Evolutionary conservation across 2,888 invertebrate genomes (phyloP), one percentile per base, ranked within the genome.

Genomic region (Athetis lepigone): DNA sequence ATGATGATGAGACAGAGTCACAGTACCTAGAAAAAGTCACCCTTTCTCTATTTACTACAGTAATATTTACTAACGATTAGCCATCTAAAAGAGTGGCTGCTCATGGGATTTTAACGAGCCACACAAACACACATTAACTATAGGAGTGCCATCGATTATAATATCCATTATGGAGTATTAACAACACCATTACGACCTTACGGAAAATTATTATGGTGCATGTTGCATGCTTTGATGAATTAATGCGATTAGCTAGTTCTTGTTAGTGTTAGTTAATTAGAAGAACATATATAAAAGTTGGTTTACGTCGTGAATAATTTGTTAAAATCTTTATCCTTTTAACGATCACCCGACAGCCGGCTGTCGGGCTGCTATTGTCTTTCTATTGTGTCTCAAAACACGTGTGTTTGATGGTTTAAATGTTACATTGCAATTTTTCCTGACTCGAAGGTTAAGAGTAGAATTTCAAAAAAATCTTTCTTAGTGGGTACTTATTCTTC

Each of bases 81-180:
- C 43, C 51, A 74, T 80, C 60, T 71, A 71, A 58, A 75, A 71
- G 74, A 77, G 77, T 80, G 77, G 70, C 71, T 27, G 46, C 36
- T 78, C 61, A 78, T 73, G 69, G 62, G 62, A 49, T 70, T 77
- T 82, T 81, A 81, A 81, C 81, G 79, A 79, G 47, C 67, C 47
- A 63, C 47, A 75, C 77, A 82, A 77, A 80, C 77, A 83, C 75
- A 80, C n/a, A n/a, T n/a, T 84, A 81, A 72, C 47, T 49, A 43
- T 43, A 78, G 88, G 88, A 77, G 88, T 82, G 88, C 49, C 82
- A 54, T 29, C 54, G 61, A 78, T 83, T 80, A 84, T 72, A 70
- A 75, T 72, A 73, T 73, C 83, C 83, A 84, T 85, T 84, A 87
- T 70, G 56, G 65, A 36, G 55, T 80, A 85, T 85, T 83, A 85